Evolutionary conservation across 1,140 invertebrate species (phyloP).

Genomic region (Drosophila ogumai): DNA sequence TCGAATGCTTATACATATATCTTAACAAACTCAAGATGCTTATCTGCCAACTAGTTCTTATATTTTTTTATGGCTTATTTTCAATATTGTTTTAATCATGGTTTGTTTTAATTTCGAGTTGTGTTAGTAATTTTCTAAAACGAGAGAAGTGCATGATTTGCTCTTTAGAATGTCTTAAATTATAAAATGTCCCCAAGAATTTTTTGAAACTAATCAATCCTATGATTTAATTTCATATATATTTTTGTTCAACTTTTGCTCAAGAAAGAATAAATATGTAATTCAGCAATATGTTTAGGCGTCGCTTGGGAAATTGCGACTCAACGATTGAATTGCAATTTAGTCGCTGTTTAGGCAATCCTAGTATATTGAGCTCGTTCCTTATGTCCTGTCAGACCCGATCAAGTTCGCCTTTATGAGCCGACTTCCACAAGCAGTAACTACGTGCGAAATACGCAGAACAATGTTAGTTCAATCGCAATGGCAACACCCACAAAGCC

Average conservation of each 20-base stretch:
- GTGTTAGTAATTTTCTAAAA: background rate
- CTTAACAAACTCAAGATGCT: conserved; percentile 12
- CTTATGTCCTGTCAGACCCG: conserved; percentile 25
- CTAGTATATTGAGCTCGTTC: conserved; percentile 16
- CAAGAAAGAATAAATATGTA: background rate
- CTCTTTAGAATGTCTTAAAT: background rate
- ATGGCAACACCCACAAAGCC: conserved; percentile 3
- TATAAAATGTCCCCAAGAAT: background rate
- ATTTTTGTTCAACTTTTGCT: no score
- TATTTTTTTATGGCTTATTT: background rate
- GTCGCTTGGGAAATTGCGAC: background rate
- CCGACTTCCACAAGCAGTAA: conserved; percentile 47
- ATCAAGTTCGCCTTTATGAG: conserved; percentile 67
- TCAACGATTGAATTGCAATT: conserved; percentile 69
- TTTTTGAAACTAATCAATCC: no score
- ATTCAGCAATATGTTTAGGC: background rate
- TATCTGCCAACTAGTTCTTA: conserved; percentile 30
- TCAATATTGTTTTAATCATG: background rate
- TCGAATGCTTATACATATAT: conserved; percentile 14
- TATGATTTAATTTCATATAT: no score
- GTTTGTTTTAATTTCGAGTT: background rate
- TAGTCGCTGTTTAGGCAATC: conserved; percentile 51
- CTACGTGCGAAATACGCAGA: conserved; percentile 60
- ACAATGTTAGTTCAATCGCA: conserved; percentile 38
- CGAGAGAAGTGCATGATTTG: background rate